Evolutionary conservation across 2,113 vertebrate genomes (phyloP).

Genomic region (Dasypus novemcinctus): DNA sequence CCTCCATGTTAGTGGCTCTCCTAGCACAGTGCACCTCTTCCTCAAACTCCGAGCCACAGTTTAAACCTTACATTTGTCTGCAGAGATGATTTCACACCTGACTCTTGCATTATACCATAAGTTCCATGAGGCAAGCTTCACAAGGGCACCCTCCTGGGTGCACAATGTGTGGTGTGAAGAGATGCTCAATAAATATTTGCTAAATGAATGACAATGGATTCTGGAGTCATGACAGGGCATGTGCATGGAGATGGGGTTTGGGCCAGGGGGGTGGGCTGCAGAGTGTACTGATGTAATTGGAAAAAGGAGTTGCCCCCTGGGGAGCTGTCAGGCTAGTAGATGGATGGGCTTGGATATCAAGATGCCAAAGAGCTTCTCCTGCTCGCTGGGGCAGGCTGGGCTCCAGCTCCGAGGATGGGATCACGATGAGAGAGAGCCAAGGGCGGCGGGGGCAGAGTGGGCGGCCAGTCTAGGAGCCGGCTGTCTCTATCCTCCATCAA

Average conservation of each 20-base stretch:
- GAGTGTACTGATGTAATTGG: neutral
- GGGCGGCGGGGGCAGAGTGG: neutral
- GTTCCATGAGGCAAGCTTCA: neutral
- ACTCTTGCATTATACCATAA: fast-evolving
- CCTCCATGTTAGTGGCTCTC: fast-evolving
- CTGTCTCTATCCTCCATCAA: neutral
- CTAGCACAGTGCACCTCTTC: fast-evolving
- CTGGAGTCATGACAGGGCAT: neutral
- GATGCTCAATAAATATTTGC: neutral
- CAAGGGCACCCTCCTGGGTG: neutral
- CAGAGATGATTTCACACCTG: neutral
- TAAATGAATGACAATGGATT: neutral
- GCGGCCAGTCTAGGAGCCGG: neutral
- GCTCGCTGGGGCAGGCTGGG: neutral
- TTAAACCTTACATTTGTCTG: neutral
- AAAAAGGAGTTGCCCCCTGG: neutral
- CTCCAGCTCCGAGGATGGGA: neutral
- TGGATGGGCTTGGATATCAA: conserved; percentile 37
- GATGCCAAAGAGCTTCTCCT: conserved; percentile 26
- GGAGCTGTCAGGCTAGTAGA: conserved; percentile 68
- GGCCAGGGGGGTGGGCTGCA: neutral
- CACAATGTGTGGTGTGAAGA: neutral
- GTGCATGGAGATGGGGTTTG: neutral
- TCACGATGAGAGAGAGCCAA: neutral
- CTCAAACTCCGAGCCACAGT: neutral